phyloP scores from a whole-genome alignment of 2,797 vertebrate genomes.

The Oophaga sylvatica region DNA sequence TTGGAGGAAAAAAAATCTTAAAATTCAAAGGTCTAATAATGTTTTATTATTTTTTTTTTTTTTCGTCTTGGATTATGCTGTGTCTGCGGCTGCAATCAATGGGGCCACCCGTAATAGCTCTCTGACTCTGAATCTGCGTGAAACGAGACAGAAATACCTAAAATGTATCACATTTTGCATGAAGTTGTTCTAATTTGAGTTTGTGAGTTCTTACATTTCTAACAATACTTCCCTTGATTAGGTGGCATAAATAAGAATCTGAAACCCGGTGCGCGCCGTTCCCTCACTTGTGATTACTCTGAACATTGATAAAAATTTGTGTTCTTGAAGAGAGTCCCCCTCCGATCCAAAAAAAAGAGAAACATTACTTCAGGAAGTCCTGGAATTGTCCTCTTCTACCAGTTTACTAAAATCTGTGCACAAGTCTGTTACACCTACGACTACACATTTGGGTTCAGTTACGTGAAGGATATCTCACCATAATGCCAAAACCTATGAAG shows the following conservation, averaged over 20 bases:
- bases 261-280: not conserved
- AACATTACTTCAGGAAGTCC: not conserved
- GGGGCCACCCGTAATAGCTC: not conserved
- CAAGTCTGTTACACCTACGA: too few species aligned
- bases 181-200: constrained; percentile 30
- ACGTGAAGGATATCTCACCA: too few species aligned
- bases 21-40: not conserved
- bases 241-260: not conserved
- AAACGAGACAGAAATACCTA: not conserved
- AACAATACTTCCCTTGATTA: constrained; percentile 45
- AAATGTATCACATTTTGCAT: constrained; percentile 23
- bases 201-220: not conserved
- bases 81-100: constrained; percentile 19
- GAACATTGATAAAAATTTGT: not conserved
- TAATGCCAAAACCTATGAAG: too few species aligned
- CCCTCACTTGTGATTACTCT: not conserved
- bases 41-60: not conserved
- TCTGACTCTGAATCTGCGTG: not conserved
- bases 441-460: too few species aligned
- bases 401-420: too few species aligned
- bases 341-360: not conserved
- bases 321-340: not conserved
- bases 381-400: not conserved
- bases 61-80: not conserved
- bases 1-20: not conserved